Evolutionary conservation across 2,797 vertebrate genomes (phyloP), one percentile per base, ranked within the genome.

Genomic region (Sebastes dallii): DNA sequence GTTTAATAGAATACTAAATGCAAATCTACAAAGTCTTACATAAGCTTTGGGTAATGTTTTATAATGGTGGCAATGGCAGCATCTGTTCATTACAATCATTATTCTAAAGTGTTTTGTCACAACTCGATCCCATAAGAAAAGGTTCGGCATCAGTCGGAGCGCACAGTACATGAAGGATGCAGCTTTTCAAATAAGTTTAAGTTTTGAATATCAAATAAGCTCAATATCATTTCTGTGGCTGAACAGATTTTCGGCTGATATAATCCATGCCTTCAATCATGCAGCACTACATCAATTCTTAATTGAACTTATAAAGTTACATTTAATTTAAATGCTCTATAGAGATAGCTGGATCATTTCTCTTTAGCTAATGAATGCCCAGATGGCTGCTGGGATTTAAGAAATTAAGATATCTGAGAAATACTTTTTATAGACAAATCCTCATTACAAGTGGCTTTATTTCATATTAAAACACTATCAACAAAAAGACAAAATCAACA

Each of bases 291-390:
- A 60, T 70, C 34, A 29, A 32, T 62, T 66, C 0, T 74, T 55
- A 4, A 66, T 8, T 59, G 25, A 58, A 55, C 34, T 60, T 29
- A 58, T 50, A 0, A 34, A 25, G 29, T 76, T 78, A 5, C 29
- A 81, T 75, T 81, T 18, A 5, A 65, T 66, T 62, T 11, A 61
- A 71, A 77, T 65, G n/a, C 36, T 64, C 25, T 46, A 62, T 20
- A 67, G 20, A 70, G 3, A 55, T 2, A 4, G 7, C 10, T 6
- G 8, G 32, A 27, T 81, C 0, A 2, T 72, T 78, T 77, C 27
- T 62, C 22, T 72, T 54, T 8, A 27, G 20, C 55, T 36, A 8
- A 25, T 22, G 1, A 20, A 9, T 50, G 52, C n/a, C 29, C 39
- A 9, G n/a, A 22, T 54, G 58, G 50, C 42, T 24, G 14, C 36